Evolutionary conservation across 2,888 invertebrate genomes (phyloP), one percentile per base, ranked within the genome.

Genomic region (Crematogaster levior): DNA sequence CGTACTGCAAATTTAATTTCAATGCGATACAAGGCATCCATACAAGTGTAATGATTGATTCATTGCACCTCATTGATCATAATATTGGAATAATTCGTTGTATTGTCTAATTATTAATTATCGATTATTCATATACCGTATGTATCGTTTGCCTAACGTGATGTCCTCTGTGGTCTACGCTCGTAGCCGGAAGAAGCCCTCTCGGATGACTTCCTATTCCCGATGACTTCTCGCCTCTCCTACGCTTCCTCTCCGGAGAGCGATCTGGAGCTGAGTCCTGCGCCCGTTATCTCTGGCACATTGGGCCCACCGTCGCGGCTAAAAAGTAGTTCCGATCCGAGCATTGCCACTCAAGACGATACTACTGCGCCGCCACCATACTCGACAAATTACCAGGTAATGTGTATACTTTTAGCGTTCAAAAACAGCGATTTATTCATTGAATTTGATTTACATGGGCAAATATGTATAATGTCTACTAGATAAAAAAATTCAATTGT

Each of bases 141-240:
- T 70, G 70, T 79, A 51, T 1, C 43, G 30, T 79, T 61, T 24
- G 10, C 91, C 89, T 92, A 92, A 93, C 86, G 90, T 93, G 91
- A 89, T 91, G 92, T 93, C 92, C 90, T 90, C 88, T 93, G 91
- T 93, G 92, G 91, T 91, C 89, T 91, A 73, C 85, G 79, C 66
- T 84, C 83, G 81, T 96, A 99, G 98, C 98, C 99, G 94, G 98
- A 98, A 95, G 98, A 99, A 95, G 98, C 98, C 95, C 96, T 99
- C 95, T 98, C 98, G 93, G 99, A 99, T 95, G 99, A 99, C 96
- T 99, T 99, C 97, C 97, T 99, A 94, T 99, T 99, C 96, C 99
- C 99, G 94, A 99, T 99, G 99, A 98, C 98, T 91, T 98, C 98
- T 94, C 97, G 98, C 94, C 96, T 99, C 91, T 99, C 99, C 93